Evolutionary conservation across 2,113 vertebrate species (phyloP).

Genomic region (Rostratula benghalensis): DNA sequence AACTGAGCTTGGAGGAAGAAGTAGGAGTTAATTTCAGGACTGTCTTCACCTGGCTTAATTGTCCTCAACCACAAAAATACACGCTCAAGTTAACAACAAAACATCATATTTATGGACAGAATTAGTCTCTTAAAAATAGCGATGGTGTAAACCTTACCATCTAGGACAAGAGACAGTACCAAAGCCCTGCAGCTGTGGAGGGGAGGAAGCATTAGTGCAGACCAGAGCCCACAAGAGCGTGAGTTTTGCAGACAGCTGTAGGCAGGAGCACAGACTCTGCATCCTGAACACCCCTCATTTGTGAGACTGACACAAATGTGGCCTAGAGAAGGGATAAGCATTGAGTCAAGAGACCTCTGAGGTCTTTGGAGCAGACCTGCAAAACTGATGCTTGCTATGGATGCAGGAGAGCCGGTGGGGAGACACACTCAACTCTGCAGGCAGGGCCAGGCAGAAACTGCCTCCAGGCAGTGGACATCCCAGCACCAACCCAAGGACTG

Average conservation of each 20-base stretch:
- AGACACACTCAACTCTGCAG: background rate
- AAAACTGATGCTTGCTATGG: background rate
- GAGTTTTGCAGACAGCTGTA: background rate
- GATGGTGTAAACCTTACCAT: background rate
- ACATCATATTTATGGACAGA: background rate
- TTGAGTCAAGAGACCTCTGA: background rate
- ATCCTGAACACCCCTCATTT: background rate
- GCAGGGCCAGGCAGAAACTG: background rate
- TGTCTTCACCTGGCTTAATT: background rate
- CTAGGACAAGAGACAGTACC: background rate
- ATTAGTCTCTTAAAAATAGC: background rate
- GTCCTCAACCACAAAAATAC: constrained; percentile 10
- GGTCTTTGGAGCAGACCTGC: background rate
- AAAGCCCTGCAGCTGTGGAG: background rate
- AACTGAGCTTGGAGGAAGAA: constrained; percentile 32
- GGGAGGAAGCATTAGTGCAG: background rate
- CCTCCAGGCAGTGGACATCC: background rate
- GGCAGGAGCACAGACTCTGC: background rate
- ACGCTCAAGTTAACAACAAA: background rate
- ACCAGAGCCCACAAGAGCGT: background rate
- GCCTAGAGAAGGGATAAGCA: background rate
- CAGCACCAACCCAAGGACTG: background rate
- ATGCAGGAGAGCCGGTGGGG: background rate
- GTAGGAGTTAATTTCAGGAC: constrained; percentile 26
- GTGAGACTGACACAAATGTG: background rate